Conservation (phyloP, 2,113 vertebrate genomes). For the Vimba vimba region DNA sequence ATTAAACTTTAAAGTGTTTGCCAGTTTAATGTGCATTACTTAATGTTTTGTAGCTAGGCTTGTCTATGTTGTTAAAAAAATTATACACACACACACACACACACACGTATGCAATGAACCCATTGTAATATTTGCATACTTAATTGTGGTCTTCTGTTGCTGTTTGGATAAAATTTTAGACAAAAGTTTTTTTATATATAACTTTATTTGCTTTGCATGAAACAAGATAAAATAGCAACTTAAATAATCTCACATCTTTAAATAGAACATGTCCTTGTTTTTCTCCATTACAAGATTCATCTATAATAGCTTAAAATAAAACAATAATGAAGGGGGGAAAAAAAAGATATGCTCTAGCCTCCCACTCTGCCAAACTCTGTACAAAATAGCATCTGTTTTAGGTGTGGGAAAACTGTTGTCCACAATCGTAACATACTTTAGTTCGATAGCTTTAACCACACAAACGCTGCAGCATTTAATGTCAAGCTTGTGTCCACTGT, state of each 20-base stretch:
- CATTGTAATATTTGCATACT: neutral
- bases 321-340: conserved; percentile 47
- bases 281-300: conserved; percentile 58
- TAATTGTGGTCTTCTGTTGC: neutral
- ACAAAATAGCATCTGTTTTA: conserved; percentile 8
- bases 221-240: conserved; percentile 72
- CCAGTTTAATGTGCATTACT: no score
- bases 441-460: conserved; percentile 23
- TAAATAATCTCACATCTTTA: conserved; percentile 79
- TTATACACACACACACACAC: no score
- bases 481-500: conserved; percentile 9
- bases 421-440: conserved; percentile 12
- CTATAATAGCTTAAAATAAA: conserved; percentile 53
- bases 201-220: conserved; percentile 69
- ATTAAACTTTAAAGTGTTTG: neutral
- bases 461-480: conserved; percentile 46
- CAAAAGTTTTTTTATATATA: conserved; percentile 39
- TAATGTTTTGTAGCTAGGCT: no score
- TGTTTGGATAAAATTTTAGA: neutral
- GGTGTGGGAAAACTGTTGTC: conserved; percentile 18
- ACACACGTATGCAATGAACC: neutral
- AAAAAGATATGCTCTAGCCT: conserved; percentile 24
- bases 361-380: conserved; percentile 36
- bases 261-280: conserved; percentile 75
- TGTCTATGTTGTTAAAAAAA: no score